phyloP scores from a whole-genome alignment of 2,797 vertebrate species.

The Hypotaenidia okinawae region DNA sequence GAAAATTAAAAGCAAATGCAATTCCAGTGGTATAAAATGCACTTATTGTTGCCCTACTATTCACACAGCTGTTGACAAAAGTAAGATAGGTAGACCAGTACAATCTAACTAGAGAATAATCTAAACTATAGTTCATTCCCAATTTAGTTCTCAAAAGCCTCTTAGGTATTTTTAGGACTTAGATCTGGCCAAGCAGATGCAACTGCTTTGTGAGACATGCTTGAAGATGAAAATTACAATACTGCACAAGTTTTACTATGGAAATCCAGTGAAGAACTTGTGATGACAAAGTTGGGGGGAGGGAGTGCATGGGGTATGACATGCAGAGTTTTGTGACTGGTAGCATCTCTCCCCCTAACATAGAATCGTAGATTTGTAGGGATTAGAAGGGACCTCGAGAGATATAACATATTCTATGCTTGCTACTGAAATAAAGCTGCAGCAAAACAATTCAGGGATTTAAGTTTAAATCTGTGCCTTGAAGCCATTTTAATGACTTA shows the following conservation, averaged over 20 bases:
- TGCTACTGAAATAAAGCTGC: neutral
- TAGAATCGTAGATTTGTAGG: no score
- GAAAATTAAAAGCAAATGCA: neutral
- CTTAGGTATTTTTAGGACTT: neutral
- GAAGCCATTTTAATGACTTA: neutral
- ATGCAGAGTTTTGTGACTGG: no score
- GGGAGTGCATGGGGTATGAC: no score
- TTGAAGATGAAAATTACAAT: neutral
- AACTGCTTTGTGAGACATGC: neutral
- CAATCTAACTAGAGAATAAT: neutral
- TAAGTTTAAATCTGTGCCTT: neutral
- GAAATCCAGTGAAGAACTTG: neutral
- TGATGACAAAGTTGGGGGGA: accelerated
- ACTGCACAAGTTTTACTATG: neutral
- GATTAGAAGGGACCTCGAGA: no score
- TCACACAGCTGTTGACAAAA: neutral
- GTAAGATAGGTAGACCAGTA: neutral
- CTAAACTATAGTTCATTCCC: neutral
- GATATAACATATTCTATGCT: neutral
- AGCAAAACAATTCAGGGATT: neutral
- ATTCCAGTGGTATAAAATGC: neutral
- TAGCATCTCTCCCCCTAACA: neutral
- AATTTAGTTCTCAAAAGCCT: neutral
- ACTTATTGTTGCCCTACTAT: neutral
- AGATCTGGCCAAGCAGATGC: neutral